Conservation (phyloP, 2,797 vertebrate species). For the Clarias fuscus region DNA sequence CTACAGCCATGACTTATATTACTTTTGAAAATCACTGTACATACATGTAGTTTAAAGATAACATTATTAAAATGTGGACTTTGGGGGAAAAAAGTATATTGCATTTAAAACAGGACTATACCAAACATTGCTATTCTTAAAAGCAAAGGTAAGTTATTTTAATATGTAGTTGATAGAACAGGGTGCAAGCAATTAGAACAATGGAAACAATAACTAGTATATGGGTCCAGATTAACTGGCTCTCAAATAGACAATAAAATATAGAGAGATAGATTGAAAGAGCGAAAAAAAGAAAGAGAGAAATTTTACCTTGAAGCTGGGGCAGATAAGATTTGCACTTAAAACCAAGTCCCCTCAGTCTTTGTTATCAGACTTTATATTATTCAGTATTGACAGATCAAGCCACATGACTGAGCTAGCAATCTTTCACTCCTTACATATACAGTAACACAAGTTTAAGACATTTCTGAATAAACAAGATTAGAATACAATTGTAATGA, state of each 20-base stretch:
- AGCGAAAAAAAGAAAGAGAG: conserved; percentile 30
- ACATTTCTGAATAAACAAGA: conserved; percentile 47
- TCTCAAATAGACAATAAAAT: conserved; percentile 36
- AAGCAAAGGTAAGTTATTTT: conserved; percentile 71
- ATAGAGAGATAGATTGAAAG: conserved; percentile 44
- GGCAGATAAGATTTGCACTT: conserved; percentile 29
- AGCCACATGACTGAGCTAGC: conserved; percentile 28
- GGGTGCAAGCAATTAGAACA: conserved; percentile 71
- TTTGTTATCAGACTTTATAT: conserved; percentile 38
- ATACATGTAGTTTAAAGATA: conserved; percentile 72
- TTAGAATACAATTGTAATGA: conserved; percentile 47
- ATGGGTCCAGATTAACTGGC: conserved; percentile 28
- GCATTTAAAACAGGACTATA: conserved; percentile 81
- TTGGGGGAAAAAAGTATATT: conserved; percentile 73
- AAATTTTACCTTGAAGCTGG: conserved; percentile 34
- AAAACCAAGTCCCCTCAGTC: conserved; percentile 39
- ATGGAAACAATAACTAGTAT: conserved; percentile 52
- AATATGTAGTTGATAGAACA: conserved; percentile 73
- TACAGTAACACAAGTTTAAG: conserved; percentile 42
- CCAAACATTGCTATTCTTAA: conserved; percentile 79
- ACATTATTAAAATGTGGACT: conserved; percentile 71
- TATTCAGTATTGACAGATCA: conserved; percentile 30
- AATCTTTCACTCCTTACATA: conserved; percentile 35
- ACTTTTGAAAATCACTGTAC: conserved; percentile 74
- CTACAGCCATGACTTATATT: conserved; percentile 89